A percentile compares a stretch with the other conserved stretches of the same genome.
Evolutionary conservation across 2,888 invertebrate genomes (phyloP).

Genomic region (Apamea monoglypha): DNA sequence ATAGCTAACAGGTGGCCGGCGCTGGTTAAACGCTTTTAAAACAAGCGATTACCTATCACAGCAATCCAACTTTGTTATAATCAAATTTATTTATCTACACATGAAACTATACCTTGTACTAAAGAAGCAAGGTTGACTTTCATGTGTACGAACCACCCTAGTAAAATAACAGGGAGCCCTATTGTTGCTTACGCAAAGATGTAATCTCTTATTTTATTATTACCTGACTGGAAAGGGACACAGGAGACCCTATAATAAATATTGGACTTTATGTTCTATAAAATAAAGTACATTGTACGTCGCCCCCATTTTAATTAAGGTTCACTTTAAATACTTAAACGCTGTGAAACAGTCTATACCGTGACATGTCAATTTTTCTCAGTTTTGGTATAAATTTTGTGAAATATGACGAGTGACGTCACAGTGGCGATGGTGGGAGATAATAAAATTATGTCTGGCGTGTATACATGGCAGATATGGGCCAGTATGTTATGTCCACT

Average conservation of each 20-base stretch:
- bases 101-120: constrained; percentile 65
- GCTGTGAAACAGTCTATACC: constrained; percentile 62
- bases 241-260: constrained; percentile 62
- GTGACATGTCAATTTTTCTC: constrained; percentile 71
- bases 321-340: constrained; percentile 67
- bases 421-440: constrained; percentile 31
- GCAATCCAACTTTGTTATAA: constrained; percentile 81
- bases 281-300: constrained; percentile 60
- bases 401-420: constrained; percentile 53
- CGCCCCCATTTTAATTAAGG: constrained; percentile 61
- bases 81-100: constrained; percentile 71
- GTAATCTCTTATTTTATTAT: constrained; percentile 89
- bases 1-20: constrained; percentile 80
- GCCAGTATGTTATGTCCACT: constrained; percentile 50
- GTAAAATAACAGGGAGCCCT: constrained; percentile 85
- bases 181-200: constrained; percentile 89
- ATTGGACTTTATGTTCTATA: constrained; percentile 59
- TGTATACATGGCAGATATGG: constrained; percentile 36
- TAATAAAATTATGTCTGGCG: constrained; percentile 49
- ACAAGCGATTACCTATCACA: constrained; percentile 85
- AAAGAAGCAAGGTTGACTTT: constrained; percentile 67
- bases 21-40: constrained; percentile 79
- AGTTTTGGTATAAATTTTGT: constrained; percentile 57
- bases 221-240: constrained; percentile 85
- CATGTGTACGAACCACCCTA: constrained; percentile 67